Evolutionary conservation across 2,113 vertebrate species (phyloP), one percentile per base, ranked within the genome.

Genomic region (Entomyzon cyanotis): DNA sequence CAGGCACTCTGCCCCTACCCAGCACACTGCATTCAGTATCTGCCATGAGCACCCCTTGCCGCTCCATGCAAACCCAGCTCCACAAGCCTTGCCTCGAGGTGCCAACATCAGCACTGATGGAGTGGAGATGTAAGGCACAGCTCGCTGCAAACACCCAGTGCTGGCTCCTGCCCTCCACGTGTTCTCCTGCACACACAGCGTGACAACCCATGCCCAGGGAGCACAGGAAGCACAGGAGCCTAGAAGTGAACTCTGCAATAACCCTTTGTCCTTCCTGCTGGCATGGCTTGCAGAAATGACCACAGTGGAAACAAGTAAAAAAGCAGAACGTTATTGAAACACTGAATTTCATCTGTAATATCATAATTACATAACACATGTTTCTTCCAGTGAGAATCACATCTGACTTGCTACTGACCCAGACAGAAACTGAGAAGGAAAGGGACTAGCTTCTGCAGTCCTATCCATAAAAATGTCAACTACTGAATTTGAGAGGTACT

Each of bases 51-150:
- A 37, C 16, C 65, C 33, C 60, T 41, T 0, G 0, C 23, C 2
- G 1, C 19, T 9, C 10, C 24, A 7, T 0, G 30, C 3, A 6
- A 52, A 10, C 6, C 28, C 50, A 5, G 3, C 25, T 42, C 59
- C 25, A 33, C 23, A 31, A 64, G 50, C 60, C 27, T 16, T 17
- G n/a, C 13, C 42, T 44, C 2, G 4, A 37, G 41, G 41, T 7
- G 7, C 50, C 42, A 10, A 33, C 13, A 7, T 5, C 0, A 1
- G 21, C 46, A 4, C 4, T 5, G 12, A 27, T 0, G 0, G 52
- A 80, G 20, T 0, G 0, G 24, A 74, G 44, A 46, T 0, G 0
- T 16, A 41, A 39, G 0, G 2, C 30, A 4, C 2, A 3, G 31
- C 24, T 62, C 6, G n/a, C 6, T 27, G 42, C 41, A 42, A 60